Evolutionary conservation across 1,140 invertebrate species (phyloP), one percentile per base, ranked within the genome.

Genomic region (Scylla paramamosain): DNA sequence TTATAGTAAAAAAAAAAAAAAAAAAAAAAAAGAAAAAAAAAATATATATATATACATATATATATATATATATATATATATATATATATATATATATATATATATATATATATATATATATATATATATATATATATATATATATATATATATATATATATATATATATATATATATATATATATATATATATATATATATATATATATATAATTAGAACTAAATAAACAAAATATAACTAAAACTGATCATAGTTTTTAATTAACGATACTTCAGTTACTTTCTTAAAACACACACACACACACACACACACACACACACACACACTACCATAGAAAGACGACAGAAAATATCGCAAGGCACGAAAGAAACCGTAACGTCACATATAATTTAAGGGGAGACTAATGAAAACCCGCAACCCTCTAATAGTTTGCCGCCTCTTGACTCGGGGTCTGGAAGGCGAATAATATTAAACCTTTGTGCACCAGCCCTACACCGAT

Each of bases 61-160:
- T 8, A 32, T 89, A 89, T 46, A 90, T 45, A 46, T 29, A 48
- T 91, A 59, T 91, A 91, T 86, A 86, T 86, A 86, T 86, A 86
- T 86, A 86, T 86, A 86, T 86, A 86, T 86, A 86, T 86, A 86
- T 86, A 86, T 86, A 86, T 86, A 86, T 86, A 86, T 86, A 86
- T 86, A 86, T 86, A 86, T 86, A 86, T 29, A 86, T 86, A 86
- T 86, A 86, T 86, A 86, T 86, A 86, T 86, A 86, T 86, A 86
- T 86, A 86, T 86, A 86, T 86, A 86, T 86, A 86, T 16, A 86
- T 86, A 86, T 86, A 86, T 29, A 86, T 86, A 25, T 25, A 86
- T 86, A 29, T 16, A 16, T 16, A 86, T 29, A 86, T 16, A 86
- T 3, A 86, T 29, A 86, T 25, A 16, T 2, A 86, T 86, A 10